Base-by-base conservation (phyloP, 2,888 invertebrate species). In the Mythimna pallens region DNA sequence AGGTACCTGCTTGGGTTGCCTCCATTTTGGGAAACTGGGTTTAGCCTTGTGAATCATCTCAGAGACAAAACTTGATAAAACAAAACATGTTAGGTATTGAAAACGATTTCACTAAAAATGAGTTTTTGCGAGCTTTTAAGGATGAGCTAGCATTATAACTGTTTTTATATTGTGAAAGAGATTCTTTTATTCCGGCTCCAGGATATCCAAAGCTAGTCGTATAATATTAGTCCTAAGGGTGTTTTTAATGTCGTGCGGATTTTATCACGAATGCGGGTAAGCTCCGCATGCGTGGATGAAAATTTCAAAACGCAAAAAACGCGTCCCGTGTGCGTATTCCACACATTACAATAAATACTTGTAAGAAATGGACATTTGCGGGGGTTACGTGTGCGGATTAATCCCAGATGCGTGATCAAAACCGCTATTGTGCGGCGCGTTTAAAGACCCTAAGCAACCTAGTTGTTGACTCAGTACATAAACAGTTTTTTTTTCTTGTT, bases 401-500 rank as follows among this genome's bases (percentile, higher is more conserved):
- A 30, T 30, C 30, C 30, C 30, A 3, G 2, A 30, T 30, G 30
- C 30, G 30, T 30, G 30, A 30, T 30, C 30, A 30, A 30, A 30
- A 30, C 30, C 30, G 30, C 30, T n/a, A n/a, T n/a, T n/a, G n/a
- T n/a, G n/a, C n/a, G n/a, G n/a, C n/a, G n/a, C n/a, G n/a, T n/a
- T n/a, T n/a, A n/a, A n/a, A n/a, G n/a, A n/a, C n/a, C n/a, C n/a
- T n/a, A n/a, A 30, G 43, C 12, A 43, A 43, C 14, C 43, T 6
- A 5, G 43, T 70, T 47, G 43, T 70, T 47, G 14, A 47, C 1
- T 71, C 5, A 2, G 14, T 40, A 40, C 4, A 9, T 12, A 36
- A 34, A 20, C 17, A 40, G 17, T 0, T n/a, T 6, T n/a, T 20
- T 69, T 75, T 69, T 76, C n/a, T 94, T 95, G 93, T 96, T 96